Conservation (phyloP, 2,113 vertebrate genomes). For the Elgaria multicarinata region DNA sequence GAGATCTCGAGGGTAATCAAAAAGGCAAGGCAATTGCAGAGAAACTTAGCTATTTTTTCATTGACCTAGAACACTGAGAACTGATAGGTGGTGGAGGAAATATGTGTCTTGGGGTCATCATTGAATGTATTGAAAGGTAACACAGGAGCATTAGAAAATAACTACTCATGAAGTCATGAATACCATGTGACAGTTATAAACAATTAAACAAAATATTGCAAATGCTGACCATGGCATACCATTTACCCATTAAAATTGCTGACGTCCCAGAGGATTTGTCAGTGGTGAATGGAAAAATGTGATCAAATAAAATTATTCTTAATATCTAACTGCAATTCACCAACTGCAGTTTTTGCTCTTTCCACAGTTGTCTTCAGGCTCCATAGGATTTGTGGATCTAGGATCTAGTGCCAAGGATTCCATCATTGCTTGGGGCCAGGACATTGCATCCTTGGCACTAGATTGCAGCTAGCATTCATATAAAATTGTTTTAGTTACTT, state of each 20-base stretch:
- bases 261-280: not conserved
- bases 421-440: not conserved
- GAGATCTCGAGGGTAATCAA: slow-evolving; percentile 16
- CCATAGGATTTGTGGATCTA: not conserved
- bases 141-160: not conserved
- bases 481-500: not conserved
- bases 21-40: not conserved
- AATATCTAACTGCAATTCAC: not conserved
- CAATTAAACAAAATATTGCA: not conserved
- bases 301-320: not conserved
- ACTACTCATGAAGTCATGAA: not conserved
- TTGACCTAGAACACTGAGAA: slow-evolving; percentile 23
- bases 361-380: not conserved
- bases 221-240: not conserved
- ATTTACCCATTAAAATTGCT: not conserved
- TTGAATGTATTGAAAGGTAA: not conserved
- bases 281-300: not conserved
- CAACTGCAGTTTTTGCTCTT: not conserved
- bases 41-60: slow-evolving; percentile 2
- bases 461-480: not conserved
- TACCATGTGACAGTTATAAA: not conserved
- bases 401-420: too few species aligned
- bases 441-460: not conserved
- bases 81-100: not conserved
- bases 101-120: not conserved